These are phyloP conservation scores for Typhlichthys subterraneus DNA, from an alignment of 2,797 vertebrate genomes.

Conservation along the genomic window DNA sequence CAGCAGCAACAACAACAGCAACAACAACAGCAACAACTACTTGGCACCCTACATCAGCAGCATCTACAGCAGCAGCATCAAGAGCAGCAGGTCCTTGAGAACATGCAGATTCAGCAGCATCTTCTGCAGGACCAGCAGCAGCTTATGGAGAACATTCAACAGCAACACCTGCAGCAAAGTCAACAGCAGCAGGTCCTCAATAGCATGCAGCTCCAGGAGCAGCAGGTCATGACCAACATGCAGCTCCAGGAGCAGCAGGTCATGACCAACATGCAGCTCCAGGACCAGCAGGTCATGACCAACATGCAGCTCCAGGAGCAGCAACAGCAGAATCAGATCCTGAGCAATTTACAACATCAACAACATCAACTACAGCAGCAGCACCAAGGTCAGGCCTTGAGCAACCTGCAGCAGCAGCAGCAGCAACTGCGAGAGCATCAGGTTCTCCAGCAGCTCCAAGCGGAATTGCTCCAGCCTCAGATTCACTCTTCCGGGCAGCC, in stretches of 20 bases:
- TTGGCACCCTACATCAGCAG: conserved; percentile 66
- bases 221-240: conserved; percentile 77
- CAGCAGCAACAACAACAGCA: conserved; percentile 43
- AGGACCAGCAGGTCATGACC: conserved; percentile 77
- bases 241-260: conserved; percentile 79
- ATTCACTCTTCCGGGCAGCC: conserved; percentile 74
- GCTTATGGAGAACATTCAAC: conserved; percentile 68
- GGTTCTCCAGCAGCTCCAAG: conserved; percentile 85
- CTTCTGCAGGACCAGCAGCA: conserved; percentile 68
- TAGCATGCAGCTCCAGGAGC: conserved; percentile 77
- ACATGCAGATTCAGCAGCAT: conserved; percentile 77
- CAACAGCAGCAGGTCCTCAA: conserved; percentile 78
- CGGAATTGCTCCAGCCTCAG: conserved; percentile 87
- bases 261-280: conserved; percentile 76
- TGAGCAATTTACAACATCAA: conserved; percentile 74
- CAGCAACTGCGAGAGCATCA: conserved; percentile 69
- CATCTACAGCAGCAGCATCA: conserved; percentile 60
- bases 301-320: conserved; percentile 77
- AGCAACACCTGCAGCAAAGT: conserved; percentile 73
- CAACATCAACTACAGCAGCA: conserved; percentile 68
- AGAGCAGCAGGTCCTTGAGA: conserved; percentile 77
- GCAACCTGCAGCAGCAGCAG: conserved; percentile 75
- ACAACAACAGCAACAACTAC: conserved; percentile 58
- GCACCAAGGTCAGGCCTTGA: conserved; percentile 70
- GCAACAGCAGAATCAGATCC: conserved; percentile 76